These are phyloP conservation scores for Pseudorhombus dupliciocellatus DNA, from an alignment of 2,113 vertebrate genomes.

Conservation along the genomic window DNA sequence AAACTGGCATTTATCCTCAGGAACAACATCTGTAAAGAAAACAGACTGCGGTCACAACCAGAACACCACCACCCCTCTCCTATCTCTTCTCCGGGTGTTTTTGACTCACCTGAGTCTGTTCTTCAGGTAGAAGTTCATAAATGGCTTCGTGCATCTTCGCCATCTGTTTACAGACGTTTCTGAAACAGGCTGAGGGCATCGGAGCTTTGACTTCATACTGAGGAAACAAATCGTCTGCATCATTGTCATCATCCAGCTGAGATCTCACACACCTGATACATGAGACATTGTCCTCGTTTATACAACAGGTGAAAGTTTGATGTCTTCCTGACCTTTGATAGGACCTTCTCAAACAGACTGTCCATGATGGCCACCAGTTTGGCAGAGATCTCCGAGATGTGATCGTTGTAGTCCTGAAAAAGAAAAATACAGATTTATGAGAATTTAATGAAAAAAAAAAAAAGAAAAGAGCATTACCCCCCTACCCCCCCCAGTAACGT, in stretches of 20 bases:
- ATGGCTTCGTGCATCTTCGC: slow-evolving; percentile 99
- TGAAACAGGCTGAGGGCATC: slow-evolving; percentile 94
- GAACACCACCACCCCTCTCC: background rate
- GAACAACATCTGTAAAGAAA: slow-evolving; percentile 88
- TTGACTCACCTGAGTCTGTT: slow-evolving; percentile 90
- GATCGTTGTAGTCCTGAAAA: slow-evolving; percentile 95
- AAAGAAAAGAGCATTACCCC: too few relatives aligned
- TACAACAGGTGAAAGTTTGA: background rate
- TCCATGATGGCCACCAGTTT: slow-evolving; percentile 99
- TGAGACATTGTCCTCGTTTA: too few relatives aligned
- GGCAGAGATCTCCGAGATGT: slow-evolving; percentile 94
- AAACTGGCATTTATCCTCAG: slow-evolving; percentile 93
- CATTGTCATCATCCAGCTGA: background rate
- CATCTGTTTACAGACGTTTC: slow-evolving; percentile 97
- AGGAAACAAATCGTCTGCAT: background rate
- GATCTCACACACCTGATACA: background rate
- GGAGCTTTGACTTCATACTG: slow-evolving; percentile 99
- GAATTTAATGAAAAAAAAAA: too few relatives aligned
- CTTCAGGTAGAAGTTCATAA: slow-evolving; percentile 91
- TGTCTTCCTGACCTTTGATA: slow-evolving; percentile 87
- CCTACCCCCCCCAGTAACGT: too few relatives aligned
- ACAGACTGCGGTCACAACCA: background rate
- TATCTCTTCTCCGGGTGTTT: too few relatives aligned
- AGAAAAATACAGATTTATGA: too few relatives aligned
- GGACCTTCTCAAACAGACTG: slow-evolving; percentile 92